Conservation (phyloP, 2,888 invertebrate genomes). For the Ypsolopha scabrella region DNA sequence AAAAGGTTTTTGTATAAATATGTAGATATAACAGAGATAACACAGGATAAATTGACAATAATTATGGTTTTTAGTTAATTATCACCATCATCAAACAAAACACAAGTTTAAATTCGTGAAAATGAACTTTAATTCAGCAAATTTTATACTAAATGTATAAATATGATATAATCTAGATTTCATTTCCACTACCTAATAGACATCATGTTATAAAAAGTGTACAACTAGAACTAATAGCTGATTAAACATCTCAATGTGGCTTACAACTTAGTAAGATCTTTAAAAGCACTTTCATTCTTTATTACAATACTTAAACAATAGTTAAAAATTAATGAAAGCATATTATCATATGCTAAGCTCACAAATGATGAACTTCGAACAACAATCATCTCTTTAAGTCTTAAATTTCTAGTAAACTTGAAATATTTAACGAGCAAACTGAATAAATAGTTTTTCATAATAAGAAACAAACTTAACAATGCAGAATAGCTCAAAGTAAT, state of each 20-base stretch:
- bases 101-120: constrained; percentile 61
- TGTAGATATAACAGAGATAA: too few relatives aligned
- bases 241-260: constrained; percentile 69
- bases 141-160: constrained; percentile 71
- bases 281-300: constrained; percentile 67
- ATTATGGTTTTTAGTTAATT: too few relatives aligned
- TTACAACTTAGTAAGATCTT: constrained; percentile 68
- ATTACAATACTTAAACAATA: constrained; percentile 65
- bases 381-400: constrained; percentile 65
- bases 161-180: constrained; percentile 70
- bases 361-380: constrained; percentile 60
- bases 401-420: constrained; percentile 69
- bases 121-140: constrained; percentile 71
- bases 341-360: constrained; percentile 31
- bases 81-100: constrained; percentile 19
- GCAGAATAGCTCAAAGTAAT: constrained; percentile 67
- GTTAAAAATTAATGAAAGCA: constrained; percentile 65
- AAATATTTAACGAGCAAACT: constrained; percentile 70
- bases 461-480: constrained; percentile 69
- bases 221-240: constrained; percentile 70
- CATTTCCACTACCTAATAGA: constrained; percentile 69
- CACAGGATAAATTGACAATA: too few relatives aligned
- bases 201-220: constrained; percentile 71
- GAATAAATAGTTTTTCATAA: constrained; percentile 70
- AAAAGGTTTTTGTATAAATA: too few relatives aligned